Conservation (phyloP, 2,797 vertebrate genomes). For the Threskiornis aethiopicus region DNA sequence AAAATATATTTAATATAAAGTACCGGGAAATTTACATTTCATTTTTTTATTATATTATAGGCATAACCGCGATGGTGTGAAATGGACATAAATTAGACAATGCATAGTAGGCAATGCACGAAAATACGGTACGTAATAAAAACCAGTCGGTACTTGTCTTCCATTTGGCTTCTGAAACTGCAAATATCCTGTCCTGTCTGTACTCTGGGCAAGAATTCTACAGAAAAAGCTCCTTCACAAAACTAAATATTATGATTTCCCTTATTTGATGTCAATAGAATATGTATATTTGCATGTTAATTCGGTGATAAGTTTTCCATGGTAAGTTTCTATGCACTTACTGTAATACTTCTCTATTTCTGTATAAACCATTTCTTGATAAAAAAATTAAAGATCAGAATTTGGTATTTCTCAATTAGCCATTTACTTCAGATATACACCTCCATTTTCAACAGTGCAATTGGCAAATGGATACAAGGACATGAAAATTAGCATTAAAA, state of each 20-base stretch:
- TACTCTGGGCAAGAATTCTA: background rate
- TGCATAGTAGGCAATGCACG: background rate
- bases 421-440: background rate
- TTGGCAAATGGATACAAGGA: background rate
- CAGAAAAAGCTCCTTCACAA: background rate
- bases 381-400: background rate
- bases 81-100: conserved; percentile 32
- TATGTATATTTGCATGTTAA: background rate
- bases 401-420: background rate
- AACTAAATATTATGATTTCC: background rate
- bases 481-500: background rate
- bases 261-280: background rate
- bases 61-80: background rate
- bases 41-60: conserved; percentile 46
- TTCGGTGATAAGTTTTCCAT: background rate
- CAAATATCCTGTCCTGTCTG: background rate
- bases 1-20: background rate
- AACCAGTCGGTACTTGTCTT: background rate
- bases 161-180: background rate
- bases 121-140: background rate
- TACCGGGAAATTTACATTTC: conserved; percentile 8
- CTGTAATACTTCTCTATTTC: background rate
- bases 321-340: background rate
- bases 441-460: background rate
- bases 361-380: background rate